These are phyloP conservation scores for Chalcis sispes DNA, from an alignment of 2,888 invertebrate species.

Conservation along the genomic window DNA sequence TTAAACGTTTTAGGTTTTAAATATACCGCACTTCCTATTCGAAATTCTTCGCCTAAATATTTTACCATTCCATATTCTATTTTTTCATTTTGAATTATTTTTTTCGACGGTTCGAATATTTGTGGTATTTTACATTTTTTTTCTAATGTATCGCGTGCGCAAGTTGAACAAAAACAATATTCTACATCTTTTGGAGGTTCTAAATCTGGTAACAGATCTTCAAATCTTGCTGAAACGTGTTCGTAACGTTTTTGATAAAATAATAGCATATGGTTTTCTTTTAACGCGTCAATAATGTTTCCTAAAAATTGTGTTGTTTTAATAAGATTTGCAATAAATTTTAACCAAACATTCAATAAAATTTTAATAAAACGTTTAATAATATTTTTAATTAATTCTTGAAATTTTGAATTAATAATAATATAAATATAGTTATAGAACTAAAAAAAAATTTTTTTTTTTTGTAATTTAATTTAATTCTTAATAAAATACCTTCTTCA, in stretches of 20 bases:
- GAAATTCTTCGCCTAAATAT: slow-evolving; percentile 81
- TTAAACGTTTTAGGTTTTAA: slow-evolving; percentile 81
- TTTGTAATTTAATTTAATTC: not conserved
- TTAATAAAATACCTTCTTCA: not conserved
- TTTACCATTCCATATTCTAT: slow-evolving; percentile 76
- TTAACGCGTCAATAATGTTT: no score
- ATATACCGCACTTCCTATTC: slow-evolving; percentile 83
- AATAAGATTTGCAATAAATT: no score
- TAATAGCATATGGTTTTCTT: no score
- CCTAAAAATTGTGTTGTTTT: no score
- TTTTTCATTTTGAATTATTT: slow-evolving; percentile 36
- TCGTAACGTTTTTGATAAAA: slow-evolving; percentile 40
- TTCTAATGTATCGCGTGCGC: not conserved
- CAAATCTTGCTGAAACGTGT: slow-evolving; percentile 19
- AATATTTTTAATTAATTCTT: not conserved
- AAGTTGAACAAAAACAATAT: slow-evolving; percentile 11
- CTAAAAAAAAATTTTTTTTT: not conserved
- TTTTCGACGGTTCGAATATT: not conserved
- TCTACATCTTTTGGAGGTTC: not conserved
- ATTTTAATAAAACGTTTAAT: not conserved
- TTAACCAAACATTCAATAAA: no score
- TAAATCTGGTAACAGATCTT: slow-evolving; percentile 1
- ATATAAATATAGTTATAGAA: not conserved
- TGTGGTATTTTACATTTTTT: not conserved
- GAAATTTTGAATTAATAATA: not conserved